Base-by-base conservation (phyloP, 2,888 invertebrate species). In the Drosophila subquinaria region DNA sequence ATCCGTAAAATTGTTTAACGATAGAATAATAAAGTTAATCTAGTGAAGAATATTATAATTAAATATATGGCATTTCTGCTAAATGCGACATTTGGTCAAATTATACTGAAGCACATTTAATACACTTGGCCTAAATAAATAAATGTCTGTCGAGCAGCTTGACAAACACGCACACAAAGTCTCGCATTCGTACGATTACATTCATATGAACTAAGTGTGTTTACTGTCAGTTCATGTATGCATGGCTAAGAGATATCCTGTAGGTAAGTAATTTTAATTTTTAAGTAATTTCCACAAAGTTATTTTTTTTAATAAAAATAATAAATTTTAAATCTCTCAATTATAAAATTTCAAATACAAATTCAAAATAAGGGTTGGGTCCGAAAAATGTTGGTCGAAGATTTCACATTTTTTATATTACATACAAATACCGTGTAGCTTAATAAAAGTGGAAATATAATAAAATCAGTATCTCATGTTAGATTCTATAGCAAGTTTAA, bases 91-190 rank as follows among this genome's bases (percentile, higher is more conserved):
- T 79, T 64, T 68, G 59, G 52, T 50, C 57, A 74, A 71, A 70
- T 85, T 66, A 73, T 42, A 67, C 65, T 40, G 10, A 17, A 43
- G 47, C 64, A 48, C 55, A 71, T 59, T 47, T 61, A 85, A 70
- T 65, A 53, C 20, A 76, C 66, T 69, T 69, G 79, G 55, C 53
- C 73, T 50, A 77, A 88, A 82, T 80, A 69, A 79, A 85, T 80
- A 74, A 13, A 27, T 38, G 59, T 57, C 27, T 47, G 23, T 53
- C 36, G 50, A 47, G 53, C 20, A 40, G 20, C 15, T 30, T 33
- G 45, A 27, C 40, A 61, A 71, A 55, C 72, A 61, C 60, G 52
- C 61, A 64, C 42, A 42, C 42, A 20, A 35, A 43, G 11, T 9
- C 27, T 43, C 57, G 42, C 73, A 55, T 52, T 17, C 30, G 33